A percentile compares a stretch with the other conserved stretches of the same genome.
Evolutionary conservation across 2,113 vertebrate species (phyloP).

Genomic region (Bujurquina vittata): DNA sequence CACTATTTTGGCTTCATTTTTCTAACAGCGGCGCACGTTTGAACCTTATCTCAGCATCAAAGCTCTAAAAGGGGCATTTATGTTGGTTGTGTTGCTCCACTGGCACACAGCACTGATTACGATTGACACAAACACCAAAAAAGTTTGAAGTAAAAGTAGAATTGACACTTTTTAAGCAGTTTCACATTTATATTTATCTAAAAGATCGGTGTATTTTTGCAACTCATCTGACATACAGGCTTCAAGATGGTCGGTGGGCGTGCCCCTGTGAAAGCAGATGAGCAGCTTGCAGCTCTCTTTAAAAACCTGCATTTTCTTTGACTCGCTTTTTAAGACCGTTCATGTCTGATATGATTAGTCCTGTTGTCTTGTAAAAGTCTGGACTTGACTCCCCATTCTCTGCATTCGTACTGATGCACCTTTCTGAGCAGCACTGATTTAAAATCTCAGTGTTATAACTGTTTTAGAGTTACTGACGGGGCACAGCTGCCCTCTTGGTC

Average conservation of each 20-base stretch:
- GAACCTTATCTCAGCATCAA: background rate
- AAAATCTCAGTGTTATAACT: background rate
- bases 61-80: background rate
- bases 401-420: background rate
- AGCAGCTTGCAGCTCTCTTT: background rate
- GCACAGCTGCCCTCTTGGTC: conserved; percentile 56
- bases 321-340: background rate
- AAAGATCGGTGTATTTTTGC: background rate
- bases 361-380: background rate
- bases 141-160: background rate
- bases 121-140: background rate
- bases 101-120: background rate
- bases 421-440: background rate
- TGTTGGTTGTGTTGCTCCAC: background rate
- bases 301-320: background rate
- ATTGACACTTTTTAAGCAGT: background rate
- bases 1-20: background rate
- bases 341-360: background rate
- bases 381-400: background rate
- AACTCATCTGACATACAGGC: background rate
- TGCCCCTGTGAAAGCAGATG: background rate
- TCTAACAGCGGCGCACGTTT: background rate
- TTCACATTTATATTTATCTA: background rate
- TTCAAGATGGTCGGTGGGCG: background rate
- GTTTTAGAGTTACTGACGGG: conserved; percentile 31